Evolutionary conservation across 2,797 vertebrate genomes (phyloP).

Genomic region (Tragelaphus eurycerus): DNA sequence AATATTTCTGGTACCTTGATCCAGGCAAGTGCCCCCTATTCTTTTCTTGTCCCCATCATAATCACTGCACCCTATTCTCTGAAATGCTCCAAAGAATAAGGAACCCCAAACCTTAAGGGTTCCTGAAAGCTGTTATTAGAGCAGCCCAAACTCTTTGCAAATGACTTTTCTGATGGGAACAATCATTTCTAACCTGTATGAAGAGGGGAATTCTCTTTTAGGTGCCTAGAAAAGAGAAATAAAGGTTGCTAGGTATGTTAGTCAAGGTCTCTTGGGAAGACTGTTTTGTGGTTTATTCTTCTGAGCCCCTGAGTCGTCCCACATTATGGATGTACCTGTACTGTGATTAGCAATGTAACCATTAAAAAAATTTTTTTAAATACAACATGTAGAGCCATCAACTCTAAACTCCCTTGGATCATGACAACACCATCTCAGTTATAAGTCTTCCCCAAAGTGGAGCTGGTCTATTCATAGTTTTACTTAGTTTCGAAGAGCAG

Average conservation of each 20-base stretch:
- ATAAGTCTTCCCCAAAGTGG: conserved; percentile 10
- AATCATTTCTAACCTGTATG: conserved; percentile 33
- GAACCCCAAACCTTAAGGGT: not conserved
- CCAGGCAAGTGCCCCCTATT: not conserved
- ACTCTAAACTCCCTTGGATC: conserved; percentile 24
- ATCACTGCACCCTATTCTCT: not conserved
- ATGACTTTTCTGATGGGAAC: conserved; percentile 13
- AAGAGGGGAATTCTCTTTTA: conserved; percentile 16
- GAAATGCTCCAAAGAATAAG: not conserved
- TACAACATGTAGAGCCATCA: conserved; percentile 29
- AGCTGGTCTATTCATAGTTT: not conserved
- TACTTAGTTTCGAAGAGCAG: conserved; percentile 88
- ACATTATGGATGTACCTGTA: conserved; percentile 3
- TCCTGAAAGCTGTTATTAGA: not conserved
- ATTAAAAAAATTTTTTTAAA: conserved; percentile 18
- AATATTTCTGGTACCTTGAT: not conserved
- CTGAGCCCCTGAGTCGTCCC: conserved; percentile 31
- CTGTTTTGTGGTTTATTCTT: conserved; percentile 14
- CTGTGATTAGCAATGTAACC: not conserved
- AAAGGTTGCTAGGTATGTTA: conserved; percentile 7
- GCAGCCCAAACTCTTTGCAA: conserved; percentile 2
- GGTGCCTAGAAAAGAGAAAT: not conserved
- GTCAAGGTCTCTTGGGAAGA: conserved; percentile 11
- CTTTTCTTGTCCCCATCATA: not conserved
- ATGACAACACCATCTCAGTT: conserved; percentile 38